Evolutionary conservation across 2,797 vertebrate species (phyloP).

Genomic region (Distichodus sexfasciatus): DNA sequence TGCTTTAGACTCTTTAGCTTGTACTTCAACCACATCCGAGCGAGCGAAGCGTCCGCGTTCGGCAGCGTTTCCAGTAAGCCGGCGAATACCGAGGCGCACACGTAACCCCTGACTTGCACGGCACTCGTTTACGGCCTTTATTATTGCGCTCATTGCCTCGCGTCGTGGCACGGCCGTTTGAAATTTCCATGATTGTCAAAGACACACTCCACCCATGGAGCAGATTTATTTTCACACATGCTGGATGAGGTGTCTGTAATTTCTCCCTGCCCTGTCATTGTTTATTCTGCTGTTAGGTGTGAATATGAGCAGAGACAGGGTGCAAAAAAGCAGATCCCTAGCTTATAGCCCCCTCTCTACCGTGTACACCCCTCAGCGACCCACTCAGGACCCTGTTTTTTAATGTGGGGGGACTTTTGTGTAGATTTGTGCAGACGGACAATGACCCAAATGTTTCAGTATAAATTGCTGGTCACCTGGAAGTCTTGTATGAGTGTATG

Average conservation of each 20-base stretch:
- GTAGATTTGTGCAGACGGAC: constrained; percentile 63
- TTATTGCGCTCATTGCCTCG: constrained; percentile 59
- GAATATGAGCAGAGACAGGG: constrained; percentile 71
- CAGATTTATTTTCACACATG: constrained; percentile 81
- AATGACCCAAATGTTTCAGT: constrained; percentile 28
- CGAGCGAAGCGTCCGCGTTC: constrained; percentile 41
- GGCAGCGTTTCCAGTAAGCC: constrained; percentile 39
- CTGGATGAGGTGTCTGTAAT: constrained; percentile 78
- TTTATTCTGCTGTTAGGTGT: constrained; percentile 76
- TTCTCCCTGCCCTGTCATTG: constrained; percentile 75
- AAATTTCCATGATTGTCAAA: constrained; percentile 69
- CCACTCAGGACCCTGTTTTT: constrained; percentile 49
- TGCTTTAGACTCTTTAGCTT: constrained; percentile 24
- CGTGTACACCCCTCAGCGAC: constrained; percentile 16
- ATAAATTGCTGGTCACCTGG: too few species aligned
- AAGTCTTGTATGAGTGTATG: too few species aligned
- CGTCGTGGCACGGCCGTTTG: constrained; percentile 59
- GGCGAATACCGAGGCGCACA: constrained; percentile 25
- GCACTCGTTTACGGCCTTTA: constrained; percentile 63
- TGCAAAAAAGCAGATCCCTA: constrained; percentile 53
- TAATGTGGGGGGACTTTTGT: constrained; percentile 31
- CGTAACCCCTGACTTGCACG: constrained; percentile 52
- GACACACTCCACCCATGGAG: constrained; percentile 73
- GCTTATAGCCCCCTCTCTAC: constrained; percentile 1
- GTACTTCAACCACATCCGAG: constrained; percentile 34